phyloP scores from a whole-genome alignment of 2,113 vertebrate species.

The Dromas ardeola region DNA sequence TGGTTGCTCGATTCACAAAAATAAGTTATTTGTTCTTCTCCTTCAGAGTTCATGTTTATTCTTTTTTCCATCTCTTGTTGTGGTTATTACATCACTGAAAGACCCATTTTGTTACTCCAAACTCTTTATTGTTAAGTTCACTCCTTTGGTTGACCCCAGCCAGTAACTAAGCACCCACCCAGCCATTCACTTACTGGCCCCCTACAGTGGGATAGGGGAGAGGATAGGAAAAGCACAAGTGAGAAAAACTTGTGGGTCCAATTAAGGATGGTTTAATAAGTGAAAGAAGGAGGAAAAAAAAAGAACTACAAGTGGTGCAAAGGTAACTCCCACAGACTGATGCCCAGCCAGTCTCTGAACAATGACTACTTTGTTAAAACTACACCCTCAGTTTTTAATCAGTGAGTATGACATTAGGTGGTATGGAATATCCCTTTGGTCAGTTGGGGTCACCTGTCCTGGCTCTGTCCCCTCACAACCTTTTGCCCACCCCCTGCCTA shows the following conservation, averaged over 20 bases:
- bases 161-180: neutral
- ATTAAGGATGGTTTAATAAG: neutral
- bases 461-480: neutral
- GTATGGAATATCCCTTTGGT: neutral
- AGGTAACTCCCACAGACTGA: neutral
- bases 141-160: neutral
- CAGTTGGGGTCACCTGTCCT: neutral
- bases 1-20: neutral
- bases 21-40: neutral
- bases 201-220: accelerated
- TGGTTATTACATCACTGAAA: neutral
- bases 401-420: accelerated
- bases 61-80: neutral
- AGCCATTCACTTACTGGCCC: accelerated
- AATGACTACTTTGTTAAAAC: neutral
- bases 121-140: neutral
- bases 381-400: neutral
- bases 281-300: too few relatives aligned
- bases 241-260: neutral
- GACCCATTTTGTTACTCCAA: neutral
- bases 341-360: neutral
- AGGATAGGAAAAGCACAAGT: neutral
- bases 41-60: neutral
- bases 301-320: neutral
- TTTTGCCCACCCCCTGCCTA: neutral